These are phyloP conservation scores for Resseliella maxima DNA, from an alignment of 2,888 invertebrate genomes.

Conservation along the genomic window DNA sequence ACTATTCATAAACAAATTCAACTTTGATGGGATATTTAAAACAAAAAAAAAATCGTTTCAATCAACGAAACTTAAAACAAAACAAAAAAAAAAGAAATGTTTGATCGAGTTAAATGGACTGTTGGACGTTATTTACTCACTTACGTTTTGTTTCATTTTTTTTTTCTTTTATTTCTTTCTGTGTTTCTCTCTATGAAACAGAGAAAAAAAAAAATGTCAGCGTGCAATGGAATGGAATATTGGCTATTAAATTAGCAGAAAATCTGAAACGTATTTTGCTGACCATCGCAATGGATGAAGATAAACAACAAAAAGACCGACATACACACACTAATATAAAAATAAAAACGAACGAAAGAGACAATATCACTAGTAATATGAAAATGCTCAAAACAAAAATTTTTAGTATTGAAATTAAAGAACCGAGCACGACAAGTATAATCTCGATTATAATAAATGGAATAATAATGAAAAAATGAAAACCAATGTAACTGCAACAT, in stretches of 20 bases:
- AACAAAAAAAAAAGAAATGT: not conserved
- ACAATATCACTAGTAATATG: conserved; percentile 33
- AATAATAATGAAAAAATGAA: too few species aligned
- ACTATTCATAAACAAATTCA: not conserved
- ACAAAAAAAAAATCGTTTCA: too few species aligned
- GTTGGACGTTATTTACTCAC: not conserved
- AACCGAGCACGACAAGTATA: not conserved
- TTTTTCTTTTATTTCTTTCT: not conserved
- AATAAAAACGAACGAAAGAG: not conserved
- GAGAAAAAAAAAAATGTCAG: not conserved
- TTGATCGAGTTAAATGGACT: not conserved
- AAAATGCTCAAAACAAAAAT: conserved; percentile 3
- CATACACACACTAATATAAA: not conserved
- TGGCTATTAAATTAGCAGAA: too few species aligned
- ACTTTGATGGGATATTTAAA: too few species aligned
- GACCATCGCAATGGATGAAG: not conserved
- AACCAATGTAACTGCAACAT: not conserved
- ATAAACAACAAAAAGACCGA: not conserved
- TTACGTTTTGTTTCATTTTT: not conserved
- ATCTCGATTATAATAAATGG: not conserved
- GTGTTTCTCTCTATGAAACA: not conserved
- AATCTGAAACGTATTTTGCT: not conserved
- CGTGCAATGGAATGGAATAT: not conserved
- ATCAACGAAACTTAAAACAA: not conserved
- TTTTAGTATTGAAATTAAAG: not conserved